Percentiles rank a stretch among this genome's conserved stretches.
These are phyloP conservation scores for Ammodytes marinus DNA, from an alignment of 2,113 vertebrate genomes.

Conservation along the genomic window DNA sequence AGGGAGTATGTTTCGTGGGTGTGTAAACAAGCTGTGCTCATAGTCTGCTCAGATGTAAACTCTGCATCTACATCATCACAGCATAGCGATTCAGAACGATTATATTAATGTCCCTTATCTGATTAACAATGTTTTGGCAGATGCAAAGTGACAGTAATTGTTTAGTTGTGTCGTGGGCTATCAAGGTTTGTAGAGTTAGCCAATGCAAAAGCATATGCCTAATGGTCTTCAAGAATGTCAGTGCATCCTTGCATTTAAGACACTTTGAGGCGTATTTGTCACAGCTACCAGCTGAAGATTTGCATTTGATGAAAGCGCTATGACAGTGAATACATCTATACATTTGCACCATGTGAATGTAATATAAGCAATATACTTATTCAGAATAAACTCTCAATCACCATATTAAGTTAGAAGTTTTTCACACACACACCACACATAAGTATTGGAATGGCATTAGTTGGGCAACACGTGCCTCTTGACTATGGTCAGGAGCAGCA, in stretches of 20 bases:
- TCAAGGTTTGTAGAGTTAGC: slow-evolving; percentile 2
- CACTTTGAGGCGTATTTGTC: background rate
- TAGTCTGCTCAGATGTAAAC: slow-evolving; percentile 37
- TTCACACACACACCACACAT: slow-evolving; percentile 9
- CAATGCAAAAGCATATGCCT: background rate
- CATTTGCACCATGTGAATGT: no score
- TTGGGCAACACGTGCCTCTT: slow-evolving; percentile 8
- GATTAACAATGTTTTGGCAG: slow-evolving; percentile 33
- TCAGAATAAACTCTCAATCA: slow-evolving; percentile 44
- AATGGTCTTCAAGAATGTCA: background rate
- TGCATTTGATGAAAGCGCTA: background rate
- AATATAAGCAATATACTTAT: slow-evolving; percentile 22
- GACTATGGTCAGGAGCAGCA: slow-evolving; percentile 5
- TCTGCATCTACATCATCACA: slow-evolving; percentile 23
- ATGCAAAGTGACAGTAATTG: background rate
- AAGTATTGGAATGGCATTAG: background rate
- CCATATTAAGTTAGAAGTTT: background rate
- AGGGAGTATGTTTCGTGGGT: slow-evolving; percentile 58
- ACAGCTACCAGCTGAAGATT: background rate
- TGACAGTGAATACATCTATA: background rate
- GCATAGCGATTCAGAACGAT: background rate
- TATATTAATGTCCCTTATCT: slow-evolving; percentile 17
- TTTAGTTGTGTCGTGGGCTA: background rate
- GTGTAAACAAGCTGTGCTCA: slow-evolving; percentile 52
- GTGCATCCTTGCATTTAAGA: background rate